Evolutionary conservation across 2,113 vertebrate species (phyloP), one percentile per base, ranked within the genome.

Genomic region (Eira barbara): DNA sequence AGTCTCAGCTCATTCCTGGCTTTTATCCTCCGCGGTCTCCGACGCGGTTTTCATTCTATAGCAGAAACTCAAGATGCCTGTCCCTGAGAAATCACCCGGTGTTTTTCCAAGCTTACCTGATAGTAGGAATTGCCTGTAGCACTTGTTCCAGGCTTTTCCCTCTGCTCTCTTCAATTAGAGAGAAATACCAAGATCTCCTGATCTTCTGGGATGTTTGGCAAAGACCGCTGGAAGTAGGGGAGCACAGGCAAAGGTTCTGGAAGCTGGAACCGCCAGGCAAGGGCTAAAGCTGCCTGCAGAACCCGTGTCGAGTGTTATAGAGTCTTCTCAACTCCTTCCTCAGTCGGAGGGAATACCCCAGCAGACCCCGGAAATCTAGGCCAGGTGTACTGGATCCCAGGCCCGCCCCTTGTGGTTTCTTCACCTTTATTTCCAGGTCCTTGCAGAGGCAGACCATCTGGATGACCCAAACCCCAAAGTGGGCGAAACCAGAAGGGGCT

Each of bases 261-360:
- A 31, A 55, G 9, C n/a, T 69, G 29, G 39, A 34, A 7, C 12
- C 21, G 10, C 18, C 76, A 65, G 69, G 34, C 18, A 23, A 52
- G 52, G 49, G 45, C 23, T 17, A 39, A 79, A 55, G 25, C 69
- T 6, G 12, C 39, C 18, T 59, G 8, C 82, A 18, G 74, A 49
- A 69, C 63, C 39, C 13, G 0, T 2, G 27, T 9, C 25, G 4
- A 7, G 25, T 7, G 7, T 76, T 3, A 1, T 23, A 2, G 73
- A 4, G 29, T 49, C 15, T 4, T 18, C 18, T 25, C 39, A 18
- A 1, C 20, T 23, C 12, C 78, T 34, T 49, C 25, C 6, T 65
- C 7, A 1, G 2, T 34, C 29, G 5, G 57, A 55, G 12, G 52
- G 49, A 34, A 5, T 9, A 89, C 31, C 27, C 36, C 31, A 31